These are phyloP conservation scores for Siniperca knerii DNA, from an alignment of 2,113 vertebrate genomes.

Conservation along the genomic window DNA sequence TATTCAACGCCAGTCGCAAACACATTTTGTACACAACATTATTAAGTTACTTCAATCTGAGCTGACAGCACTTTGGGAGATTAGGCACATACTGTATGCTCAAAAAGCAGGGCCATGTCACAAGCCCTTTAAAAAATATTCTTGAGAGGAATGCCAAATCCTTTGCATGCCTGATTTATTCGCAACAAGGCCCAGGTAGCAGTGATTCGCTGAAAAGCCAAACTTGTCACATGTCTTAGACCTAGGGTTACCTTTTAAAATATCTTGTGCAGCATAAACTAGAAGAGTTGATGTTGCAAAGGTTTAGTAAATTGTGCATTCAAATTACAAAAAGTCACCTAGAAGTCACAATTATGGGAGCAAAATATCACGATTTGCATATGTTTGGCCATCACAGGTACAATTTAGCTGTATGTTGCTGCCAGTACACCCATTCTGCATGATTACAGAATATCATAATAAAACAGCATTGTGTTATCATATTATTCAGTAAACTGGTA, in stretches of 20 bases:
- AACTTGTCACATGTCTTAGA: conserved; percentile 18
- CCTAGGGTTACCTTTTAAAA: conserved; percentile 33
- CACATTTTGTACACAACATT: conserved; percentile 28
- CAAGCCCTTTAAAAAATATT: conserved; percentile 12
- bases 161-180: conserved; percentile 11
- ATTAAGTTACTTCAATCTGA: conserved; percentile 47
- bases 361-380: conserved; percentile 58
- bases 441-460: conserved; percentile 1
- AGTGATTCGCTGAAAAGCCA: conserved; percentile 20
- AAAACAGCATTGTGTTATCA: background rate
- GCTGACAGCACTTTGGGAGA: conserved; percentile 48
- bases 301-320: conserved; percentile 15
- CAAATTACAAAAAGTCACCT: conserved; percentile 21
- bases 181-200: background rate
- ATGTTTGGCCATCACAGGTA: conserved; percentile 18
- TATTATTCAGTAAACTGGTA: background rate
- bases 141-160: background rate
- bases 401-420: background rate
- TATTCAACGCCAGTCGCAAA: conserved; percentile 28
- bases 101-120: conserved; percentile 19
- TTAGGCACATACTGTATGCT: conserved; percentile 12
- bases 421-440: background rate
- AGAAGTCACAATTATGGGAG: conserved; percentile 12
- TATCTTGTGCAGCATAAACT: background rate
- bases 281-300: background rate